Evolutionary conservation across 2,888 invertebrate species (phyloP).

Genomic region (Drosophila austrosaltans): DNA sequence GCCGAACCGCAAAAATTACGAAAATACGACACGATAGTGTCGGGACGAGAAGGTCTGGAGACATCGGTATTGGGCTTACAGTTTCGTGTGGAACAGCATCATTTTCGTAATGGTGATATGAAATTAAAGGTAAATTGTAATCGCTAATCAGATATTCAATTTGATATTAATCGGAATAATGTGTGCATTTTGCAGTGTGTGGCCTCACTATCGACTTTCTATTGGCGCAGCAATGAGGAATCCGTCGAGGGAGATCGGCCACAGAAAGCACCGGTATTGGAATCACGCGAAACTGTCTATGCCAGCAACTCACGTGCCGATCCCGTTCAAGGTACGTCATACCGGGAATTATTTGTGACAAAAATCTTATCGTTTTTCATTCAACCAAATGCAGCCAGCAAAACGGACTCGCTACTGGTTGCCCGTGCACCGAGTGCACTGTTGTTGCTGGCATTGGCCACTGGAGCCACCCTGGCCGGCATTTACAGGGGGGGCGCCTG

Average conservation of each 20-base stretch:
- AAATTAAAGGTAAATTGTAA: conserved; percentile 86
- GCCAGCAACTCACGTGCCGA: conserved; percentile 86
- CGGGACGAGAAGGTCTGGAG: conserved; percentile 87
- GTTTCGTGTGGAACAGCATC: conserved; percentile 87
- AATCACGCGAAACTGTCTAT: conserved; percentile 87
- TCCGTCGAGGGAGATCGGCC: conserved; percentile 89
- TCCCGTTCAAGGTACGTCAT: conserved; percentile 87
- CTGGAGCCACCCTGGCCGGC: conserved; percentile 64
- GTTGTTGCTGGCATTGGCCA: conserved; percentile 70
- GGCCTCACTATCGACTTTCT: conserved; percentile 88
- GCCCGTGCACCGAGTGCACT: conserved; percentile 72
- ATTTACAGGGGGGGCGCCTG: conserved; percentile 35
- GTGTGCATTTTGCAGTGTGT: conserved; percentile 84
- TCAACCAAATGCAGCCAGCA: conserved; percentile 83
- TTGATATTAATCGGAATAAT: background rate
- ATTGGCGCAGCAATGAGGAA: conserved; percentile 90
- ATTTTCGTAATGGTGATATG: conserved; percentile 89
- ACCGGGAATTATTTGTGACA: conserved; percentile 84
- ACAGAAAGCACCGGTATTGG: conserved; percentile 87
- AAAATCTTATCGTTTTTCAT: conserved; percentile 84
- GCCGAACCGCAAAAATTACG: conserved; percentile 83
- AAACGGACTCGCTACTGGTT: conserved; percentile 76
- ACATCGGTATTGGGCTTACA: conserved; percentile 88
- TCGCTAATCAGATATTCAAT: background rate
- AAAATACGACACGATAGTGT: conserved; percentile 85